These are phyloP conservation scores for Brachionus paranguensis DNA, from an alignment of 1,140 invertebrate genomes.

Conservation along the genomic window DNA sequence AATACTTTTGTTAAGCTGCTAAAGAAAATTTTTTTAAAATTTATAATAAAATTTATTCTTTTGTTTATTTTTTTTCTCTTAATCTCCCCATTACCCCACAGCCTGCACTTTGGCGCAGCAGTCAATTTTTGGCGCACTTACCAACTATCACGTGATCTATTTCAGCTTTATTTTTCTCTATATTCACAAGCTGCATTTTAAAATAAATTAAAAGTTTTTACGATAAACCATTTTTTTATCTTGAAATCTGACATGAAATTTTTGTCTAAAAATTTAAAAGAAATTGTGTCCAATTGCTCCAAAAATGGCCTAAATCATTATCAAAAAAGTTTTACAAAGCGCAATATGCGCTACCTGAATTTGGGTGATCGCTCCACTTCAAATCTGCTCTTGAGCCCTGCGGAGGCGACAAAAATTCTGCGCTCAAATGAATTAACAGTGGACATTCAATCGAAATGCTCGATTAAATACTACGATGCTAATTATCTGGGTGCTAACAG, in stretches of 20 bases:
- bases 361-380: background rate
- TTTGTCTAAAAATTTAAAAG: background rate
- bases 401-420: constrained; percentile 27
- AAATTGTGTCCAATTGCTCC: background rate
- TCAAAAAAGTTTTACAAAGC: background rate
- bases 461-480: constrained; percentile 33
- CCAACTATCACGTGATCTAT: background rate
- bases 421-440: constrained; percentile 10
- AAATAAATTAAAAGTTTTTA: background rate
- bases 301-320: background rate
- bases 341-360: constrained; percentile 9
- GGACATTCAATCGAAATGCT: constrained; percentile 25
- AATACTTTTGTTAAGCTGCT: background rate
- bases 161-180: background rate
- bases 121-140: background rate
- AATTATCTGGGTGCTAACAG: constrained; percentile 37
- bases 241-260: background rate
- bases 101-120: background rate
- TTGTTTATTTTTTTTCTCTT: background rate
- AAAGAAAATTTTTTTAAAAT: background rate
- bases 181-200: background rate
- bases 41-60: background rate
- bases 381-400: background rate
- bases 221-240: background rate
- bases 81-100: background rate